These are phyloP conservation scores for Paracentrotus lividus DNA, from an alignment of 53 echinoderm and acorn worm genomes.

Conservation along the genomic window DNA sequence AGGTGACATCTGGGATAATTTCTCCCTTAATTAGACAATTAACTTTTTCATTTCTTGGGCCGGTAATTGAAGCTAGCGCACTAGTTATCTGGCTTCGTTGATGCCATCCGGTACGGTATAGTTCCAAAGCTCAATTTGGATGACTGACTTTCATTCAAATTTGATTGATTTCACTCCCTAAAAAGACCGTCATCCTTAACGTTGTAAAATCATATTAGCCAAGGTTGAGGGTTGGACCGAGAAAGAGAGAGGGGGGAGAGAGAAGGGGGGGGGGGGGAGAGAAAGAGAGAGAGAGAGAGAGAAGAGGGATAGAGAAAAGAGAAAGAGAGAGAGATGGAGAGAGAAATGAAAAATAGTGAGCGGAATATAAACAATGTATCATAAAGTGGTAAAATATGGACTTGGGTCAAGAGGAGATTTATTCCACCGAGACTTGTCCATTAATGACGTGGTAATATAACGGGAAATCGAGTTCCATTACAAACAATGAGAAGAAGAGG, in stretches of 20 bases:
- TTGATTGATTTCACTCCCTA: background rate
- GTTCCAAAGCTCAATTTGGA: background rate
- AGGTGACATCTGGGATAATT: constrained; percentile 50
- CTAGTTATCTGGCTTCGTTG: background rate
- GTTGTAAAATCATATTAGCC: background rate
- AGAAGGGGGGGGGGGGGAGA: background rate
- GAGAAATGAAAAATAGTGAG: background rate
- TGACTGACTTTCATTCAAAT: background rate
- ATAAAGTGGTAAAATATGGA: no score
- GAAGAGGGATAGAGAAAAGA: background rate
- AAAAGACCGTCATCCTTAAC: background rate
- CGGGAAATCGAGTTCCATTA: no score
- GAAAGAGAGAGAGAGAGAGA: no score
- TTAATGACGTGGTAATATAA: no score
- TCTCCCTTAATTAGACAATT: constrained; percentile 51
- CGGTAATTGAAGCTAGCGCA: constrained; percentile 43
- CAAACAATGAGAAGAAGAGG: no score
- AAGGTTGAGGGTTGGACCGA: background rate
- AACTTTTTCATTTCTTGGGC: constrained; percentile 24
- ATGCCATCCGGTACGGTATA: background rate
- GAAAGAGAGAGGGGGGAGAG: background rate
- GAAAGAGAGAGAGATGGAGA: background rate
- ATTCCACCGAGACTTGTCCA: no score
- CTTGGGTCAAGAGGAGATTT: no score
- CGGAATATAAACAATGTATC: no score